These are phyloP conservation scores for Catalaphyllia jardinei DNA, from an alignment of 64 coral and sea anemone genomes.

Conservation along the genomic window DNA sequence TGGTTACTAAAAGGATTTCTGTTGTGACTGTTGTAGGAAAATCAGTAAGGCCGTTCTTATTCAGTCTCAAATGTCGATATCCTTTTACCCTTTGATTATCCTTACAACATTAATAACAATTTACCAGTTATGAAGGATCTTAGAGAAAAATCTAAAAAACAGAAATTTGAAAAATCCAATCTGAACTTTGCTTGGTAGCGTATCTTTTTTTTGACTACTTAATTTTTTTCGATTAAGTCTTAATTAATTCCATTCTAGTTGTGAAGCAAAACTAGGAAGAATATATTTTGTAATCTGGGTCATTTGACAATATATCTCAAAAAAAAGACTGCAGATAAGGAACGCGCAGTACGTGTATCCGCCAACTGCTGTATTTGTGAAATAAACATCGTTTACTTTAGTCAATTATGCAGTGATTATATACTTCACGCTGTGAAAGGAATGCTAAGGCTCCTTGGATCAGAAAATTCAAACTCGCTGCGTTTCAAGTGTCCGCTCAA, in stretches of 20 bases:
- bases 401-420: neutral
- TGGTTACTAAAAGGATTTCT: neutral
- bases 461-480: neutral
- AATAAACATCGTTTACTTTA: neutral
- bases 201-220: too few species aligned
- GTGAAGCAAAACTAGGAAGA: too few species aligned
- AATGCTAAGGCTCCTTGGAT: neutral
- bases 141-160: neutral
- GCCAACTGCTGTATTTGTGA: neutral
- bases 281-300: too few species aligned
- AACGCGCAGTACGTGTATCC: neutral
- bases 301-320: too few species aligned
- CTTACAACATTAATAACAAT: neutral
- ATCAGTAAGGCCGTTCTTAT: neutral
- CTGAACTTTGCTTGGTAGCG: neutral
- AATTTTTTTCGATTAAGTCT: too few species aligned
- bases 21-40: conserved; percentile 13
- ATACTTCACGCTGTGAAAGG: neutral
- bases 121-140: neutral
- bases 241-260: too few species aligned
- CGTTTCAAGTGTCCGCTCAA: neutral
- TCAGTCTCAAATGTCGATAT: neutral
- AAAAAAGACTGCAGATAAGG: neutral
- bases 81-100: neutral
- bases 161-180: neutral